Evolutionary conservation across 2,888 invertebrate genomes (phyloP).

Genomic region (Apodemia duryi): DNA sequence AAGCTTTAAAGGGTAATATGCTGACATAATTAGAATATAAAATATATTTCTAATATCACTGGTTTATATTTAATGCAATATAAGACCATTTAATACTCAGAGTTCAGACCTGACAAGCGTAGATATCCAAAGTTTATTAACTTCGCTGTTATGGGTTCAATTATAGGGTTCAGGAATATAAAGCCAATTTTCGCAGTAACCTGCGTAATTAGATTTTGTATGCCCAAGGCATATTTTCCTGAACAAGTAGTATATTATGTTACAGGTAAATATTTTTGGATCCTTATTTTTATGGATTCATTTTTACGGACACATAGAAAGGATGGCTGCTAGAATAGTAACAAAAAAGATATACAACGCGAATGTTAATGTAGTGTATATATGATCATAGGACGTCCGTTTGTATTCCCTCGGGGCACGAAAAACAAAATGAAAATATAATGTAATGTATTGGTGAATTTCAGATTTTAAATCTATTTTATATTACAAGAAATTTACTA

Average conservation of each 20-base stretch:
- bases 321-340: no score
- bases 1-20: no score
- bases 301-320: not conserved
- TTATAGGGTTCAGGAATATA: conserved; percentile 9
- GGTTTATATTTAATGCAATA: not conserved
- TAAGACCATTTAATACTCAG: conserved; percentile 2
- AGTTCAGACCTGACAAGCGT: not conserved
- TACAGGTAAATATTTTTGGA: not conserved
- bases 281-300: not conserved
- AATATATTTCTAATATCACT: not conserved
- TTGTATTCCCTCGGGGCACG: no score
- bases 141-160: conserved; percentile 2
- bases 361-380: no score
- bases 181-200: conserved; percentile 10
- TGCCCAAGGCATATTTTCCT: not conserved
- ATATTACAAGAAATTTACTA: no score
- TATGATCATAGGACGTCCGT: no score
- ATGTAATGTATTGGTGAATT: no score
- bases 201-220: conserved; percentile 1
- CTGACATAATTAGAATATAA: no score
- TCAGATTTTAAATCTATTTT: no score
- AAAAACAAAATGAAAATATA: no score
- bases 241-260: not conserved
- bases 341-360: no score
- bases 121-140: conserved; percentile 5